These are phyloP conservation scores for Pimpla rufipes DNA, from an alignment of 2,888 invertebrate genomes.

Conservation along the genomic window DNA sequence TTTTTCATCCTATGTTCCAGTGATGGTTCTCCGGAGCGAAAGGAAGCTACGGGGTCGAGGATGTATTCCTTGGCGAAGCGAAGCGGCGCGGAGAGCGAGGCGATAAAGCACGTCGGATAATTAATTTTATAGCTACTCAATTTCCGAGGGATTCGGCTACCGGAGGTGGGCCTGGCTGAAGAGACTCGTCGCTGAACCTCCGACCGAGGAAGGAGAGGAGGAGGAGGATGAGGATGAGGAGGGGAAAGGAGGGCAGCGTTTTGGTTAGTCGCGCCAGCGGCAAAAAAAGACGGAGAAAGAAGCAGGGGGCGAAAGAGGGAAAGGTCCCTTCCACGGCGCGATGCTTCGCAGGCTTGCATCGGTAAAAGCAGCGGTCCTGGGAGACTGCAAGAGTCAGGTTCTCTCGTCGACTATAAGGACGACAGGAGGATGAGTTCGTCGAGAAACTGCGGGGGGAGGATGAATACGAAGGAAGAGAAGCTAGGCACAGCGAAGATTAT, in stretches of 20 bases:
- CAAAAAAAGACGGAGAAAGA: constrained; percentile 62
- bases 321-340: constrained; percentile 6
- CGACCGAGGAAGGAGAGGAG: constrained; percentile 13
- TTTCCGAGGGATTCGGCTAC: constrained; percentile 84
- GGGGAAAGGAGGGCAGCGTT: constrained; percentile 71
- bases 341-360: constrained; percentile 1
- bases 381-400: constrained; percentile 22
- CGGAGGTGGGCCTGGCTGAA: constrained; percentile 74
- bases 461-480: constrained; percentile 9
- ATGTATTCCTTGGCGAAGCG: constrained; percentile 55
- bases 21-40: constrained; percentile 2
- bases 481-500: background rate
- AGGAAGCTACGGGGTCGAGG: constrained; percentile 41
- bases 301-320: constrained; percentile 10
- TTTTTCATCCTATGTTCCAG: background rate
- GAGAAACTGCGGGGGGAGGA: constrained; percentile 22
- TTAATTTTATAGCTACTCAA: constrained; percentile 86
- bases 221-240: constrained; percentile 31
- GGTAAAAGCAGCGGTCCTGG: background rate
- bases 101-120: constrained; percentile 84
- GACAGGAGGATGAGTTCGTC: constrained; percentile 29
- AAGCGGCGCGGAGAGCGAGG: constrained; percentile 56
- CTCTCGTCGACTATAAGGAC: constrained; percentile 22
- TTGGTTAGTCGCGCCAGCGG: constrained; percentile 80
- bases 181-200: constrained; percentile 17